These are phyloP conservation scores for Darevskia mixta DNA, from an alignment of 2,797 vertebrate species.

Conservation along the genomic window DNA sequence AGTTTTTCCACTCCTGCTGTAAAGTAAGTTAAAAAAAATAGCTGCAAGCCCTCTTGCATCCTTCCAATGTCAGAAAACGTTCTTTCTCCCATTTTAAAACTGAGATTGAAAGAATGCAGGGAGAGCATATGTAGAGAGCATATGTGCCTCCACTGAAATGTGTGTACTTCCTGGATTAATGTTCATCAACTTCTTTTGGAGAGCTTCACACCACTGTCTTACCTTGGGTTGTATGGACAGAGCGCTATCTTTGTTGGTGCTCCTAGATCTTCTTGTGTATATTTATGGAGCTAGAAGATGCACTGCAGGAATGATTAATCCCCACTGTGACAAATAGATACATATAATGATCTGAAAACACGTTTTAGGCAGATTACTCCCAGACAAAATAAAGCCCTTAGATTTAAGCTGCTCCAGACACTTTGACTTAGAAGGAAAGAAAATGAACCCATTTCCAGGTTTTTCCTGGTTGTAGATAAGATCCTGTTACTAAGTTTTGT, in stretches of 20 bases:
- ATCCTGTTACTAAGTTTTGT: too few relatives aligned
- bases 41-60: neutral
- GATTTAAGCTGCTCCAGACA: neutral
- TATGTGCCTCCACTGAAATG: neutral
- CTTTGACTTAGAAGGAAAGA: conserved; percentile 4
- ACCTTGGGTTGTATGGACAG: neutral
- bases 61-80: neutral
- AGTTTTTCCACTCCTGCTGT: too few relatives aligned
- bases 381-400: conserved; percentile 3
- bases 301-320: neutral
- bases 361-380: neutral
- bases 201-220: neutral
- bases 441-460: neutral
- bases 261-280: neutral
- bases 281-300: neutral
- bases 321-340: neutral
- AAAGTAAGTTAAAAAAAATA: neutral
- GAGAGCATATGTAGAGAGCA: neutral
- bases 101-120: neutral
- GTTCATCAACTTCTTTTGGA: neutral
- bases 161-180: neutral
- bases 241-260: too few relatives aligned
- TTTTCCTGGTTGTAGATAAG: neutral
- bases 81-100: conserved; percentile 5
- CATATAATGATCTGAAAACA: neutral